Evolutionary conservation across 1,140 invertebrate genomes (phyloP).

Genomic region (Musca vetustissima): DNA sequence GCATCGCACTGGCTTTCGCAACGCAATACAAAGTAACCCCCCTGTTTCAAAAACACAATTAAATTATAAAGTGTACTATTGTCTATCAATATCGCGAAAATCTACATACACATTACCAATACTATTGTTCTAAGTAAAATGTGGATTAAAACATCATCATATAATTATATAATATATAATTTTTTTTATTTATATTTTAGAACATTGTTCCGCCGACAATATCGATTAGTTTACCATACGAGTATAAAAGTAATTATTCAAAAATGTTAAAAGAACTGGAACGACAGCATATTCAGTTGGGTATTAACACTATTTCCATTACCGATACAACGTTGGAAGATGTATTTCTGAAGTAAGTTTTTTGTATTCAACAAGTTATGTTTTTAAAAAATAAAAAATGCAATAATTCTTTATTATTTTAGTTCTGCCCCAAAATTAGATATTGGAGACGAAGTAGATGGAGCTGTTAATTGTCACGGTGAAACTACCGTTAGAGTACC

Average conservation of each 20-base stretch:
- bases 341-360: slow-evolving; percentile 75
- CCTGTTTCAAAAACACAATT: too few species aligned
- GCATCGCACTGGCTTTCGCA: too few species aligned
- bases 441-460: slow-evolving; percentile 41
- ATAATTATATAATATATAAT: slow-evolving; percentile 4
- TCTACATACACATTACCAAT: too few species aligned
- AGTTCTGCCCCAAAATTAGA: slow-evolving; percentile 44
- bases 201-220: slow-evolving; percentile 57
- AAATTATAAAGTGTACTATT: too few species aligned
- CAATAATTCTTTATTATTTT: neutral
- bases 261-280: slow-evolving; percentile 69
- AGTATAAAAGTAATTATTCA: slow-evolving; percentile 57
- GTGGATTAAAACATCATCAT: too few species aligned
- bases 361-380: neutral
- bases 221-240: slow-evolving; percentile 58
- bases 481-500: slow-evolving; percentile 3
- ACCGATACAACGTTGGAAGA: slow-evolving; percentile 84
- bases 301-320: slow-evolving; percentile 75
- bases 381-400: neutral
- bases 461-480: slow-evolving; percentile 26
- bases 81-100: too few species aligned
- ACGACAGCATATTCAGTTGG: slow-evolving; percentile 60
- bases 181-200: slow-evolving; percentile 34
- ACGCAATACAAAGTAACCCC: too few species aligned
- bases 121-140: too few species aligned